Conservation (phyloP, 2,113 vertebrate genomes). For the Holacanthus passer region DNA sequence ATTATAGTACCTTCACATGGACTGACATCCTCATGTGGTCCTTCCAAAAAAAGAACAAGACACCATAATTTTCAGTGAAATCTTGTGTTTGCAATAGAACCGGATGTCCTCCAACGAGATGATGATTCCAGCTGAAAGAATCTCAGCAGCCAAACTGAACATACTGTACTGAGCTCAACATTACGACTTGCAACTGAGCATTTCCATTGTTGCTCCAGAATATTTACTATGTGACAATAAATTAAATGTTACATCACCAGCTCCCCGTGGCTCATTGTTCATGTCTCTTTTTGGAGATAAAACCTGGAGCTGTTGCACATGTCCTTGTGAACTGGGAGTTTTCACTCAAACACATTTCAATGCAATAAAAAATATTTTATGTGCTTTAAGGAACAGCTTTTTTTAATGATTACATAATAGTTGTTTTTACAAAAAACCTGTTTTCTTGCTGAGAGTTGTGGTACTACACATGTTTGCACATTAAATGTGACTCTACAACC, state of each 20-base stretch:
- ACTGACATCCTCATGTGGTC: neutral
- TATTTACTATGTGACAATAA: neutral
- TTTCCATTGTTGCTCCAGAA: constrained; percentile 41
- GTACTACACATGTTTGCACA: neutral
- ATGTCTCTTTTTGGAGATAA: neutral
- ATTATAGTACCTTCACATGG: neutral
- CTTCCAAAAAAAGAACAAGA: neutral
- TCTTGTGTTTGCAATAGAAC: neutral
- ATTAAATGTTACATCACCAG: neutral
- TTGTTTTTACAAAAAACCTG: neutral
- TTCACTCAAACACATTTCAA: neutral
- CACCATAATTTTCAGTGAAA: neutral
- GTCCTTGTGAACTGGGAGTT: too few relatives aligned
- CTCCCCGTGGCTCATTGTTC: neutral
- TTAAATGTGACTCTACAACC: neutral
- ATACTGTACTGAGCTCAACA: neutral
- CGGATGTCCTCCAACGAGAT: neutral
- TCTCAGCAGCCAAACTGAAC: constrained; percentile 5
- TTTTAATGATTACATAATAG: too few relatives aligned
- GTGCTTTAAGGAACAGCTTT: neutral
- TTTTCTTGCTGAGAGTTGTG: neutral
- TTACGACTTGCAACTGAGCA: constrained; percentile 3
- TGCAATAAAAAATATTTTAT: neutral
- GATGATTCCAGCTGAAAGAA: constrained; percentile 12
- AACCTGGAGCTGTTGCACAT: neutral